Evolutionary conservation across 2,797 vertebrate genomes (phyloP).

Genomic region (Sparidentex hasta): DNA sequence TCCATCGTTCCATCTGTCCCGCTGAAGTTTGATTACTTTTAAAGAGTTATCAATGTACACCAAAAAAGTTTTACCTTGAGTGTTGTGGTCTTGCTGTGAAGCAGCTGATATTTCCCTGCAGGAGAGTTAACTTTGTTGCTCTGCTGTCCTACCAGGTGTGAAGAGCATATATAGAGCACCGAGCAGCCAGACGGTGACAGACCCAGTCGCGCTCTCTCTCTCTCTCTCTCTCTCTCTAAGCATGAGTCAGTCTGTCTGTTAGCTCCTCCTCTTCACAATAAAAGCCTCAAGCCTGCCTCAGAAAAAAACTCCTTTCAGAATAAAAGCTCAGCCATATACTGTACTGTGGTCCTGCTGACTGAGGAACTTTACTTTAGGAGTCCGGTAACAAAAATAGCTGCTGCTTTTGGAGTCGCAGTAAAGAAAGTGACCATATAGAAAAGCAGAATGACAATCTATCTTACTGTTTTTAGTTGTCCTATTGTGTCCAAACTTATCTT

Average conservation of each 20-base stretch:
- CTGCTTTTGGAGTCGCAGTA: not conserved
- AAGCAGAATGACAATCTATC: conserved; percentile 14
- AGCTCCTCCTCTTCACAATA: conserved; percentile 78
- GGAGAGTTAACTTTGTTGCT: conserved; percentile 51
- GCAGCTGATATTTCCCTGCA: conserved; percentile 69
- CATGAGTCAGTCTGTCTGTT: conserved; percentile 80
- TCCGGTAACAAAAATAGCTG: conserved; percentile 29
- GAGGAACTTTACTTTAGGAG: conserved; percentile 32
- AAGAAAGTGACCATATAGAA: not conserved
- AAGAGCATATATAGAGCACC: conserved; percentile 85
- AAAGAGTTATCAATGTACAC: conserved; percentile 22
- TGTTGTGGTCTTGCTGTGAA: conserved; percentile 33
- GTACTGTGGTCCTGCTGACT: not conserved
- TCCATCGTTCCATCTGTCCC: not conserved
- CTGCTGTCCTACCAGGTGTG: conserved; percentile 82
- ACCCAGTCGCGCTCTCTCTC: conserved; percentile 49
- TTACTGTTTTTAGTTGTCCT: conserved; percentile 10
- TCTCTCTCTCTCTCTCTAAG: conserved; percentile 46
- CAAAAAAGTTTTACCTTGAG: conserved; percentile 74
- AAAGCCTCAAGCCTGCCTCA: conserved; percentile 54
- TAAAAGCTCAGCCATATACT: conserved; percentile 83
- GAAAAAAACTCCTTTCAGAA: conserved; percentile 82
- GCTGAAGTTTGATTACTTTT: not conserved
- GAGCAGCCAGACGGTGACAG: conserved; percentile 83
- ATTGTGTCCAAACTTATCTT: not conserved